phyloP scores from a whole-genome alignment of 2,113 vertebrate species.

The Morone chrysops region DNA sequence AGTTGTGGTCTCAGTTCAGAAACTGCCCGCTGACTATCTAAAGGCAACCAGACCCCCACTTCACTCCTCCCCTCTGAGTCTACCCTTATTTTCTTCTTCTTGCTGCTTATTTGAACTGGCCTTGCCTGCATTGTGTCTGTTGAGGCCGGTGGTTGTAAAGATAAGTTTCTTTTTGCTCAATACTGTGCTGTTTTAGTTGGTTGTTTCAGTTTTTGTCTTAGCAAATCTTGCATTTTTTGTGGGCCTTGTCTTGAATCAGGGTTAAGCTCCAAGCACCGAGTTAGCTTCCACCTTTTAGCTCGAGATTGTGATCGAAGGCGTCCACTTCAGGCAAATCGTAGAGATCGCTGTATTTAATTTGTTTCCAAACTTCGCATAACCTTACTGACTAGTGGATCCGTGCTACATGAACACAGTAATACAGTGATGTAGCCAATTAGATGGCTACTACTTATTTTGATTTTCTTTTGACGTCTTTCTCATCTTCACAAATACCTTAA shows the following conservation, averaged over 20 bases:
- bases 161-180: not conserved
- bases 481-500: not conserved
- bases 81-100: not conserved
- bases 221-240: no score
- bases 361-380: no score
- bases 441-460: not conserved
- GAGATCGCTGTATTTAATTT: no score
- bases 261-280: not conserved
- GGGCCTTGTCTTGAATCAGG: not conserved
- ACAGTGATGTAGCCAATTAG: no score
- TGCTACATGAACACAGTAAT: no score
- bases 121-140: not conserved
- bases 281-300: not conserved
- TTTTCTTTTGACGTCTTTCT: not conserved
- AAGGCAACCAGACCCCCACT: not conserved
- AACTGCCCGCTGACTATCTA: conserved; percentile 21
- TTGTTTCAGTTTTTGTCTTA: not conserved
- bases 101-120: conserved; percentile 17
- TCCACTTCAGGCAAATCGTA: not conserved
- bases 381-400: no score
- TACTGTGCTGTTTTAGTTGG: no score
- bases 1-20: conserved; percentile 15
- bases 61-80: conserved; percentile 2
- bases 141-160: conserved; percentile 3
- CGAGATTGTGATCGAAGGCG: not conserved